Evolutionary conservation across 2,113 vertebrate species (phyloP).

Genomic region (Mustelus asterias): DNA sequence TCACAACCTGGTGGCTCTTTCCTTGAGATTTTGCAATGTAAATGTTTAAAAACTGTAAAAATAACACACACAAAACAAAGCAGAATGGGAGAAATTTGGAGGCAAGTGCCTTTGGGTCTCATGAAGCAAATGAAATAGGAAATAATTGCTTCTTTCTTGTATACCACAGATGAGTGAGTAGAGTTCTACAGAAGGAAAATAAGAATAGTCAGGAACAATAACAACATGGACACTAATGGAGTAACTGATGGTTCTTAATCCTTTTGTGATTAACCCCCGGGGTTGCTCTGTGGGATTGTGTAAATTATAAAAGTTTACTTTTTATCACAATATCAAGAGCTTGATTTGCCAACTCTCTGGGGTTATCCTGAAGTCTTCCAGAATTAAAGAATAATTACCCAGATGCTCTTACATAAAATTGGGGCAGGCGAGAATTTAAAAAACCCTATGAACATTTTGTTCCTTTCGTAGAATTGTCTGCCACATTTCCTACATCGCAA

Average conservation of each 20-base stretch:
- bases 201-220: background rate
- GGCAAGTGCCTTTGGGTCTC: background rate
- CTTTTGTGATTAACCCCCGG: background rate
- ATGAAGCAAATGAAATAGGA: background rate
- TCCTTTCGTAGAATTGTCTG: background rate
- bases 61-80: background rate
- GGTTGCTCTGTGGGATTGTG: background rate
- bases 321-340: background rate
- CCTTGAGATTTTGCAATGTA: background rate
- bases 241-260: background rate
- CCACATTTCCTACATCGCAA: background rate
- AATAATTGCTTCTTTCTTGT: background rate
- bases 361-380: background rate
- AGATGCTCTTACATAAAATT: background rate
- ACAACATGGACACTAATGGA: background rate
- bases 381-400: background rate
- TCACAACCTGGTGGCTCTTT: background rate
- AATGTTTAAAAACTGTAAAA: background rate
- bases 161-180: background rate
- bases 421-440: background rate
- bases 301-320: background rate
- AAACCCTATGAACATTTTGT: background rate
- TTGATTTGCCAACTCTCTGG: background rate
- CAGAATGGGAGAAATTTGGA: background rate
- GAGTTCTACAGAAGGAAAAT: background rate